These are phyloP conservation scores for Pangasius macronema DNA, from an alignment of 2,797 vertebrate genomes.

Conservation along the genomic window DNA sequence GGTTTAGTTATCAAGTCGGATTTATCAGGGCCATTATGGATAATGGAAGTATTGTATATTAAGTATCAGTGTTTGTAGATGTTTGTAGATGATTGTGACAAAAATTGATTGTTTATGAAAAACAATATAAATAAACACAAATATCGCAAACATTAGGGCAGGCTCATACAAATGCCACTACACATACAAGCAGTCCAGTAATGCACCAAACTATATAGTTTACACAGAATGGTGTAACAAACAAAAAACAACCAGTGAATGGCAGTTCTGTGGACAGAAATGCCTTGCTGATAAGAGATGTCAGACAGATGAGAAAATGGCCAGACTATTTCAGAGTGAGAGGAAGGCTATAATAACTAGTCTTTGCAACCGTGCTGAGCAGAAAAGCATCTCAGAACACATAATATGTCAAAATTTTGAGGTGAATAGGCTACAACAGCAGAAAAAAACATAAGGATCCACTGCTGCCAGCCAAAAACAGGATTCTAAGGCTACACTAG, in stretches of 20 bases:
- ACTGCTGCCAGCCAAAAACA: too few relatives aligned
- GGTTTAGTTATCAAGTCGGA: constrained; percentile 40
- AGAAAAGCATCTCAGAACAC: too few relatives aligned
- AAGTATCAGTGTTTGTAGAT: not conserved
- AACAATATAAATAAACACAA: not conserved
- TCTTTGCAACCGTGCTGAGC: too few relatives aligned
- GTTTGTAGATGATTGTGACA: not conserved
- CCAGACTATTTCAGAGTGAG: not conserved
- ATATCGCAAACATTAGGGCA: not conserved
- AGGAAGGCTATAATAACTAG: not conserved
- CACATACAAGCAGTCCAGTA: not conserved
- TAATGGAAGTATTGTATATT: not conserved
- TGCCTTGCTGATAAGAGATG: not conserved
- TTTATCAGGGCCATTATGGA: not conserved
- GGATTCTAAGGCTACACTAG: too few relatives aligned
- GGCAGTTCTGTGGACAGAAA: not conserved
- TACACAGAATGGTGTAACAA: not conserved
- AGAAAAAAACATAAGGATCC: not conserved
- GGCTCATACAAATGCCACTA: not conserved
- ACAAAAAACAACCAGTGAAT: not conserved
- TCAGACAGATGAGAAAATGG: not conserved
- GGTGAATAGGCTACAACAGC: too few relatives aligned
- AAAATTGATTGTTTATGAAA: not conserved
- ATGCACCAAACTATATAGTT: not conserved
- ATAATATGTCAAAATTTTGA: too few relatives aligned